phyloP scores from a whole-genome alignment of 2,888 invertebrate species.

The Phoenoteleia sp. region DNA sequence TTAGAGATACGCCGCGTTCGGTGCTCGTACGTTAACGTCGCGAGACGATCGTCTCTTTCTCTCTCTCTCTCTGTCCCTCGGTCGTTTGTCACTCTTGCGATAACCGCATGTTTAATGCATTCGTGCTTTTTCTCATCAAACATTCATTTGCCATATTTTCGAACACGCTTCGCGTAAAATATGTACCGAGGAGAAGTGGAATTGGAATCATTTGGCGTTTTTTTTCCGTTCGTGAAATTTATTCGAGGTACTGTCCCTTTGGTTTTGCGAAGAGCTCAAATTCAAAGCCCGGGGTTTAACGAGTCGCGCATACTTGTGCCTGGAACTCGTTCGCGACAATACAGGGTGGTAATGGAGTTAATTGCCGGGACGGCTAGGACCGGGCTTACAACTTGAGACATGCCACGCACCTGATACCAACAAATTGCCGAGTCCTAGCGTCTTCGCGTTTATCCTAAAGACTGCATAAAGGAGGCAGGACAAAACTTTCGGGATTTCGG shows the following conservation, averaged over 20 bases:
- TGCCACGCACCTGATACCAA: slow-evolving; percentile 85
- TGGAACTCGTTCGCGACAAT: slow-evolving; percentile 82
- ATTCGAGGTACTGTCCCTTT: slow-evolving; percentile 68
- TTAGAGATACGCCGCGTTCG: slow-evolving; percentile 69
- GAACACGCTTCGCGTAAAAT: no score
- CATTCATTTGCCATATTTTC: slow-evolving; percentile 62
- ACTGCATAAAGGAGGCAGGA: slow-evolving; percentile 45
- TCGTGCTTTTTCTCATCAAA: slow-evolving; percentile 59
- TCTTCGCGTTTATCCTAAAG: slow-evolving; percentile 79
- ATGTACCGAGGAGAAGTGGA: neutral
- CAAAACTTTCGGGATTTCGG: slow-evolving; percentile 45
- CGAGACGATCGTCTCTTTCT: slow-evolving; percentile 76
- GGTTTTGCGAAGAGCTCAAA: slow-evolving; percentile 74
- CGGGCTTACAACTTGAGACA: slow-evolving; percentile 86
- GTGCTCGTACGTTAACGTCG: slow-evolving; percentile 80
- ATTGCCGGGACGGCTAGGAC: slow-evolving; percentile 83
- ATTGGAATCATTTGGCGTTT: slow-evolving; percentile 22
- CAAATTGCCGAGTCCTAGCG: slow-evolving; percentile 82
- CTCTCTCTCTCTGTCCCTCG: slow-evolving; percentile 66
- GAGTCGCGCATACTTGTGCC: slow-evolving; percentile 81
- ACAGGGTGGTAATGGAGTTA: slow-evolving; percentile 86
- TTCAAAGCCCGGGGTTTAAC: slow-evolving; percentile 84
- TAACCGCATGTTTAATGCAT: slow-evolving; percentile 71
- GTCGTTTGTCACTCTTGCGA: slow-evolving; percentile 67
- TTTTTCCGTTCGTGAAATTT: slow-evolving; percentile 15